These are phyloP conservation scores for Plagodis dolabraria DNA, from an alignment of 2,888 invertebrate genomes.

Conservation along the genomic window DNA sequence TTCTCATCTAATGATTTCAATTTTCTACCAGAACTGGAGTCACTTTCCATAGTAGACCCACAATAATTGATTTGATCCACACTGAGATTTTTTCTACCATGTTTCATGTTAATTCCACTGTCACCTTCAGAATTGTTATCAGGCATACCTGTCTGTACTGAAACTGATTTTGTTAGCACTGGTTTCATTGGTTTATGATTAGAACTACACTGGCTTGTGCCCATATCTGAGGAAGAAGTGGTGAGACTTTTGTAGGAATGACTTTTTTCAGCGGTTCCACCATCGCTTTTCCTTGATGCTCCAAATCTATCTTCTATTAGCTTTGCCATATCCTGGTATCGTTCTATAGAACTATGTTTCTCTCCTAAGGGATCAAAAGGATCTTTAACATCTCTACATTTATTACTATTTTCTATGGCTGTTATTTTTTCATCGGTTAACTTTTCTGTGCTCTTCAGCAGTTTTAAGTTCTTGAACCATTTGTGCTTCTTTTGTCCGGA, in stretches of 20 bases:
- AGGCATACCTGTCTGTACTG: slow-evolving; percentile 81
- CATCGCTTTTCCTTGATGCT: slow-evolving; percentile 71
- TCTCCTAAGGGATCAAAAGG: slow-evolving; percentile 86
- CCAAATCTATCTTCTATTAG: slow-evolving; percentile 88
- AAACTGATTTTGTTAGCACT: slow-evolving; percentile 79
- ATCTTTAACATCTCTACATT: slow-evolving; percentile 77
- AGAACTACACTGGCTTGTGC: slow-evolving; percentile 79
- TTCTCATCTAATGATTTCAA: slow-evolving; percentile 79
- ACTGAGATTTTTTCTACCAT: slow-evolving; percentile 78
- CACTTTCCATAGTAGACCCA: slow-evolving; percentile 78
- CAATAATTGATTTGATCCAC: slow-evolving; percentile 83
- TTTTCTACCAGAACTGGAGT: slow-evolving; percentile 78
- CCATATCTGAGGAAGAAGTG: slow-evolving; percentile 83
- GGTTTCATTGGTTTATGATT: slow-evolving; percentile 71
- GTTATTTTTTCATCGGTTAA: slow-evolving; percentile 73
- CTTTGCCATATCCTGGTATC: slow-evolving; percentile 90
- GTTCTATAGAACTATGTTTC: slow-evolving; percentile 88
- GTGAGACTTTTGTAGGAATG: slow-evolving; percentile 81
- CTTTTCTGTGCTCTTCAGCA: slow-evolving; percentile 77
- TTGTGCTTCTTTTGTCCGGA: slow-evolving; percentile 84
- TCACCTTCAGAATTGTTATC: slow-evolving; percentile 76
- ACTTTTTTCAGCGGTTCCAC: slow-evolving; percentile 74
- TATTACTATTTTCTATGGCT: slow-evolving; percentile 69
- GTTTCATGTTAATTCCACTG: slow-evolving; percentile 75
- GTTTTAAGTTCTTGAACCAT: slow-evolving; percentile 87